phyloP scores from a whole-genome alignment of 2,888 invertebrate genomes.

The Drosophila melanocephala region DNA sequence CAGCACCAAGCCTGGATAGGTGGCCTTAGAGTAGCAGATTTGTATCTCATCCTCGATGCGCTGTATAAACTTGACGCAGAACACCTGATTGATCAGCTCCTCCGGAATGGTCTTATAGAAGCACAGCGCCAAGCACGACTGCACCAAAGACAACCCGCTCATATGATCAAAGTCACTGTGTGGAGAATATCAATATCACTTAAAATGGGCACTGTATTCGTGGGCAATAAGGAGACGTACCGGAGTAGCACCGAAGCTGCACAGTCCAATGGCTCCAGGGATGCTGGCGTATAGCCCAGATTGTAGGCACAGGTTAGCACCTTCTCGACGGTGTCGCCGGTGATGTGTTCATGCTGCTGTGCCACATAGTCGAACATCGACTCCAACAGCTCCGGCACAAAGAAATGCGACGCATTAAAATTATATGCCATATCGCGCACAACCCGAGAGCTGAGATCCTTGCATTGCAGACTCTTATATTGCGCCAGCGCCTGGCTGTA shows the following conservation, averaged over 20 bases:
- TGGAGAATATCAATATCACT: not conserved
- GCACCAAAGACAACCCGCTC: conserved; percentile 86
- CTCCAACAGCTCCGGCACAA: conserved; percentile 86
- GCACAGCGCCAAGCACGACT: conserved; percentile 86
- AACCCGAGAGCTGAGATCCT: conserved; percentile 85
- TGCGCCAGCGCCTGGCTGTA: conserved; percentile 83
- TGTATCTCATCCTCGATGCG: conserved; percentile 87
- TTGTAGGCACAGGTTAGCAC: conserved; percentile 86
- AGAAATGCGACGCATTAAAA: conserved; percentile 84
- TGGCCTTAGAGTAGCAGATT: conserved; percentile 87
- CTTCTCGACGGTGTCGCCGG: conserved; percentile 87
- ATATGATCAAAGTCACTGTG: conserved; percentile 87
- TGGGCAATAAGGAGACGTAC: conserved; percentile 53
- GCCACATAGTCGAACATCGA: conserved; percentile 86
- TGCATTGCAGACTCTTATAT: conserved; percentile 79
- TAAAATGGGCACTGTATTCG: conserved; percentile 1
- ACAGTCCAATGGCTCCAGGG: conserved; percentile 83
- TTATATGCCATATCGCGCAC: conserved; percentile 86
- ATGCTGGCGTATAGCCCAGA: conserved; percentile 86
- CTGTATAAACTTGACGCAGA: conserved; percentile 88
- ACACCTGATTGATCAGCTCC: conserved; percentile 87
- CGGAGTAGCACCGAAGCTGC: conserved; percentile 85
- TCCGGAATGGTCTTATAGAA: conserved; percentile 87
- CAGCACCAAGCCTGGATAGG: conserved; percentile 87
- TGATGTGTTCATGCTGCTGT: conserved; percentile 84